Conservation (phyloP, 1,140 invertebrate genomes). For the Trichonephila inaurata region DNA sequence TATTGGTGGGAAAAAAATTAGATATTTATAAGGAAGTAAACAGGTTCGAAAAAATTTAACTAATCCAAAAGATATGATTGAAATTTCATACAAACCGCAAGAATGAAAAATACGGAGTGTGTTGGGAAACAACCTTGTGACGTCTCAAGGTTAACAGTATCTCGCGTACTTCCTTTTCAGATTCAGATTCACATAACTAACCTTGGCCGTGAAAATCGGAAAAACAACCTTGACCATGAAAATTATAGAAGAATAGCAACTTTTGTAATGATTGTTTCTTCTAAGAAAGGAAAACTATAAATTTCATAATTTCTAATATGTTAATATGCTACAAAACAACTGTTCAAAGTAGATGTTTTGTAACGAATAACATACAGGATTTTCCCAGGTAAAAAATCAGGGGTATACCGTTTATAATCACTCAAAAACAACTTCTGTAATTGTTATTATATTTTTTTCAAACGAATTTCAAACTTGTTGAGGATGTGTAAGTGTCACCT, state of each 20-base stretch:
- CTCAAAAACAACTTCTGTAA: not conserved
- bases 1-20: no score
- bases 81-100: not conserved
- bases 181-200: not conserved
- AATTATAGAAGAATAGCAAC: not conserved
- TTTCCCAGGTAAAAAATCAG: not conserved
- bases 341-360: not conserved
- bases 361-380: not conserved
- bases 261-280: not conserved
- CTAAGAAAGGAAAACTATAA: not conserved
- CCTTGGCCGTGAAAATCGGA: constrained; percentile 15
- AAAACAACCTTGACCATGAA: constrained; percentile 13
- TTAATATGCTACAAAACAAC: not conserved
- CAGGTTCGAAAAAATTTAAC: not conserved
- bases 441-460: not conserved
- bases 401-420: not conserved
- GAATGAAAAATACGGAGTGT: not conserved
- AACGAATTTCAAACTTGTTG: not conserved
- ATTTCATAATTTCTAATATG: not conserved
- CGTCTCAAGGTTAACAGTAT: constrained; percentile 17
- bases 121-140: not conserved
- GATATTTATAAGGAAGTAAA: not conserved
- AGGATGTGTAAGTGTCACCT: not conserved
- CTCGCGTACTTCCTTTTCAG: not conserved
- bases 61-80: not conserved